These are phyloP conservation scores for Syngnathoides biaculeatus DNA, from an alignment of 2,113 vertebrate species.

Conservation along the genomic window DNA sequence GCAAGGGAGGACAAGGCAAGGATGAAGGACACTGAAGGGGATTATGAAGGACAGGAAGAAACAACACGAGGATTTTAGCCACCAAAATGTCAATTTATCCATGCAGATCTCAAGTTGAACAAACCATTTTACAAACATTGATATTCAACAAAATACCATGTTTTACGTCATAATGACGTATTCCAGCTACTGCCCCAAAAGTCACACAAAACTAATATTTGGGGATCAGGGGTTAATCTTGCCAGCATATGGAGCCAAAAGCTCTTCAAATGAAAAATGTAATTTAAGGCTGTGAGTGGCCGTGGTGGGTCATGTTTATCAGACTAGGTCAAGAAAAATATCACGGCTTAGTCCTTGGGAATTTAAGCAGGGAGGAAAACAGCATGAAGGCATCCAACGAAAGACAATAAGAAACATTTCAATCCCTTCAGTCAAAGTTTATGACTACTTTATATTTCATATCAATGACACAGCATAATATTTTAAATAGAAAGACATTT, in stretches of 20 bases:
- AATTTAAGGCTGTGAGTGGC: slow-evolving; percentile 45
- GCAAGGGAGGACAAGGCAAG: slow-evolving; percentile 36
- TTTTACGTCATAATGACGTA: neutral
- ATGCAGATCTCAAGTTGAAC: neutral
- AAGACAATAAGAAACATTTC: neutral
- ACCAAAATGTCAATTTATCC: slow-evolving; percentile 35
- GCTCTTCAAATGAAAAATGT: slow-evolving; percentile 54
- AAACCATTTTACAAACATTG: slow-evolving; percentile 8
- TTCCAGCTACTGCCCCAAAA: slow-evolving; percentile 16
- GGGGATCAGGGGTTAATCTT: slow-evolving; percentile 63
- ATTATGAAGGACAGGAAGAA: slow-evolving; percentile 31
- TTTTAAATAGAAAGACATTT: too few species aligned
- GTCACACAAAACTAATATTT: slow-evolving; percentile 56
- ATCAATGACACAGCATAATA: neutral
- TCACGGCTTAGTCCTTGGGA: slow-evolving; percentile 4
- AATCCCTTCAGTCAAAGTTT: neutral
- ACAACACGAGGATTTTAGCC: slow-evolving; percentile 27
- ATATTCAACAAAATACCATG: neutral
- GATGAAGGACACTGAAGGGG: slow-evolving; percentile 42
- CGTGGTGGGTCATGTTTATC: slow-evolving; percentile 40
- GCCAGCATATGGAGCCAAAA: slow-evolving; percentile 41
- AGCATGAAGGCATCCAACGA: neutral
- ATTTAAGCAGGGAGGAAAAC: neutral
- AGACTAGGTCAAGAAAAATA: slow-evolving; percentile 23
- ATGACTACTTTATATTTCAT: neutral